Evolutionary conservation across 2,113 vertebrate genomes (phyloP), one percentile per base, ranked within the genome.

Genomic region (Callopanchax toddi): DNA sequence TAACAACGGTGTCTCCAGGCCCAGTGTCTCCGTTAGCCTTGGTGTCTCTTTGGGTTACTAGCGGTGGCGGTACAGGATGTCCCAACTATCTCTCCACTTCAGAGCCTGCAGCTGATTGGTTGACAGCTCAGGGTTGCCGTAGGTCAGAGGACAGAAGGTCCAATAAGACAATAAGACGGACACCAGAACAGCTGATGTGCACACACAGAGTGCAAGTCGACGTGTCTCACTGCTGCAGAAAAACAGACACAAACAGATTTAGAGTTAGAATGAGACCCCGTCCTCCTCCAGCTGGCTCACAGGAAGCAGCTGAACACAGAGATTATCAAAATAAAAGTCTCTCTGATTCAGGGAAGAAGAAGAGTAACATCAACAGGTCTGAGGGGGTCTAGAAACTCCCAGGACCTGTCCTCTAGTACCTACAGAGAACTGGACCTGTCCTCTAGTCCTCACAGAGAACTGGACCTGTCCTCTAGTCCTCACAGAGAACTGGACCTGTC

Each of bases 121-220:
- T 2, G 89, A 81, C 16, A 90, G 82, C 71, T 89, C 87, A 0
- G 85, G 85, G 50, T 18, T 75, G n/a, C 89, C 89, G 5, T 86
- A 90, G 63, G 89, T 90, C 69, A 90, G 18, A 48, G 89, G 89
- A 54, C 84, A 73, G 68, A 89, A 84, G 39, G 62, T 76, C 17
- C 16, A 32, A 40, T 86, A 90, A 0, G 82, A 75, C 73, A 81
- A 18, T 50, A 83, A 84, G 52, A 86, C 43, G 0, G 56, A 76
- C 13, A 65, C 0, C 43, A 76, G 8, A 9, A 58, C 46, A 0
- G 73, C 59, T 0, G 10, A 3, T 5, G 32, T 60, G 0, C 77
- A 79, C 18, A 76, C 66, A 32, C 39, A 26, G 44, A 84, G 21
- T 0, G 36, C 50, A 1, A 37, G 60, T 1, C 65, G 69, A 6